phyloP scores from a whole-genome alignment of 30 jellyfish, hydroid and myxozoan genomes.

The Sanderia malayensis region DNA sequence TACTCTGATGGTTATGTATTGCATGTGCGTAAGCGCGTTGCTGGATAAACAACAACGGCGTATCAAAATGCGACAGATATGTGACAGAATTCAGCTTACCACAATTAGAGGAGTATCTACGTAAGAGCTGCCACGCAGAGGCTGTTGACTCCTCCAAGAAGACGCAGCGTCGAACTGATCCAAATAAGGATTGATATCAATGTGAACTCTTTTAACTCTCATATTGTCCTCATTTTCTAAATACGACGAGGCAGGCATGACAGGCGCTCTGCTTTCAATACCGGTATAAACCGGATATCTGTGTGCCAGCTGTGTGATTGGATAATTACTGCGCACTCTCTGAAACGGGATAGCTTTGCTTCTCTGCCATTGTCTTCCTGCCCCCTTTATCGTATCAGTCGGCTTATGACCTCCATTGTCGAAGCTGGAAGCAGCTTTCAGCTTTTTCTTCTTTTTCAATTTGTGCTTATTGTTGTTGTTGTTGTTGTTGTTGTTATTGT shows the following conservation, averaged over 20 bases:
- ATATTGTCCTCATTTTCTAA: constrained; percentile 17
- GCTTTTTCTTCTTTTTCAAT: background rate
- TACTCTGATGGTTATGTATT: too few species aligned
- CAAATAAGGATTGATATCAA: constrained; percentile 19
- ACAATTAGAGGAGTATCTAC: constrained; percentile 44
- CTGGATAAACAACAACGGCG: too few species aligned
- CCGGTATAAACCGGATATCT: background rate
- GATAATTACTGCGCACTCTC: background rate
- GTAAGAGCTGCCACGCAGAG: constrained; percentile 3
- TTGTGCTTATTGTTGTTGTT: background rate
- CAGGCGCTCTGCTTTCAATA: background rate
- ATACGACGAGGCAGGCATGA: background rate
- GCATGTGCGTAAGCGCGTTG: too few species aligned
- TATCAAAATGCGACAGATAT: too few species aligned
- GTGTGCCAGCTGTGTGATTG: background rate
- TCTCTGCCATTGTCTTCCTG: background rate
- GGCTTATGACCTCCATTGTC: background rate
- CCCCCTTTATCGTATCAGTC: background rate
- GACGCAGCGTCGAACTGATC: background rate
- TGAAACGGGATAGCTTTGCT: background rate
- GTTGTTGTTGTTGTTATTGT: background rate
- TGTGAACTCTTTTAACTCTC: constrained; percentile 34
- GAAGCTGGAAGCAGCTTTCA: background rate
- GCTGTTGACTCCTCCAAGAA: constrained; percentile 1
- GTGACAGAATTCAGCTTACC: too few species aligned